These are phyloP conservation scores for Chesias legatella DNA, from an alignment of 2,888 invertebrate species.

Conservation along the genomic window DNA sequence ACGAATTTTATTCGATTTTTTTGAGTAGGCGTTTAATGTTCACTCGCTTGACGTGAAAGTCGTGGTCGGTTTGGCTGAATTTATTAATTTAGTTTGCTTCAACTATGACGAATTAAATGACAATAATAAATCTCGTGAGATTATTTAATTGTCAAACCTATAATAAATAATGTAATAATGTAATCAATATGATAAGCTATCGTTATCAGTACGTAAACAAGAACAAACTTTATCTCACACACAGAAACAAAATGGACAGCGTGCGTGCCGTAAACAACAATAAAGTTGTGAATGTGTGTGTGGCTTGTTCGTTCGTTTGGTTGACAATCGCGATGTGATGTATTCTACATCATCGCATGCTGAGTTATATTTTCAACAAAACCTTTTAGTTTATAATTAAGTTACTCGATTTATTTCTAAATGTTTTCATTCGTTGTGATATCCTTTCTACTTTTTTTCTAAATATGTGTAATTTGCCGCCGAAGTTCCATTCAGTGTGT, in stretches of 20 bases:
- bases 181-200: constrained; percentile 52
- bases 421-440: constrained; percentile 77
- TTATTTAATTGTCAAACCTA: constrained; percentile 2
- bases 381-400: constrained; percentile 74
- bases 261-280: constrained; percentile 71
- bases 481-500: constrained; percentile 96
- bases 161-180: constrained; percentile 33
- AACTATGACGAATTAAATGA: too few species aligned
- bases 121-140: not conserved
- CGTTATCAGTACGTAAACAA: constrained; percentile 70
- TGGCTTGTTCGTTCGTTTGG: constrained; percentile 77
- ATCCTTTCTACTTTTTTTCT: constrained; percentile 77
- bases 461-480: constrained; percentile 95
- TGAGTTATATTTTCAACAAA: constrained; percentile 77
- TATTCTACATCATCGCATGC: constrained; percentile 79
- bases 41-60: too few species aligned
- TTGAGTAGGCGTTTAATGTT: too few species aligned
- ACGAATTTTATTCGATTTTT: too few species aligned
- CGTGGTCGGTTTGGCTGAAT: too few species aligned
- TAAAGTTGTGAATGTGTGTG: constrained; percentile 66
- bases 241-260: constrained; percentile 56
- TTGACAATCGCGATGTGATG: constrained; percentile 81
- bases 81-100: too few species aligned
- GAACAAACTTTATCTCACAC: constrained; percentile 53
- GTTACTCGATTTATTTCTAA: constrained; percentile 76